Base-by-base conservation (phyloP, 1,140 invertebrate genomes). In the Eriosoma lanigerum region DNA sequence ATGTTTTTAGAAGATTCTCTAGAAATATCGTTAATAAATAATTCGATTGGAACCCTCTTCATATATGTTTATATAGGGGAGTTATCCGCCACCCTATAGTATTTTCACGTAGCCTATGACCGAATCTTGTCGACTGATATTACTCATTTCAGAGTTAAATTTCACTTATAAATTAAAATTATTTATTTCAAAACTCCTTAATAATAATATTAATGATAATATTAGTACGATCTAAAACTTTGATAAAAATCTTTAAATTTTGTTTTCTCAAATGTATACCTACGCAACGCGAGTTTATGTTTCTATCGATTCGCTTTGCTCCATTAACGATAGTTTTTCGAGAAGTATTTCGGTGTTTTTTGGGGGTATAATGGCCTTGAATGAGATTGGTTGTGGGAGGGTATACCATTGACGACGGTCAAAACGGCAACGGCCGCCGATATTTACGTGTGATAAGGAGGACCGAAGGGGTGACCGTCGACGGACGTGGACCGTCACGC, bases 11-110 rank as follows among this genome's bases (percentile, higher is more conserved):
- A 68, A 68, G 64, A 46, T 32, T 68, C 46, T 46, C 64, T 24
- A 38, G 64, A 46, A 68, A 68, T 32, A 38, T 68, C 64, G 64
- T 68, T 68, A 68, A 68, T 68, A 68, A 68, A 68, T 68, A 68
- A 68, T 68, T 68, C 64, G n/a, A 46, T 68, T 46, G n/a, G 13
- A 68, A 68, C 64, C 64, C 38, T 68, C n/a, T 64, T 3, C n/a
- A n/a, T n/a, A n/a, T n/a, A n/a, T n/a, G n/a, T n/a, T n/a, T n/a
- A n/a, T n/a, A n/a, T n/a, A n/a, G n/a, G n/a, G n/a, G n/a, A n/a
- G n/a, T n/a, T n/a, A n/a, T n/a, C n/a, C n/a, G n/a, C n/a, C n/a
- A n/a, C n/a, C n/a, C n/a, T n/a, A n/a, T n/a, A n/a, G n/a, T n/a
- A n/a, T n/a, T n/a, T n/a, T n/a, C n/a, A n/a, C n/a, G n/a, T n/a